Base-by-base conservation (phyloP, 2,888 invertebrate species). In the Cheilosia grossa region DNA sequence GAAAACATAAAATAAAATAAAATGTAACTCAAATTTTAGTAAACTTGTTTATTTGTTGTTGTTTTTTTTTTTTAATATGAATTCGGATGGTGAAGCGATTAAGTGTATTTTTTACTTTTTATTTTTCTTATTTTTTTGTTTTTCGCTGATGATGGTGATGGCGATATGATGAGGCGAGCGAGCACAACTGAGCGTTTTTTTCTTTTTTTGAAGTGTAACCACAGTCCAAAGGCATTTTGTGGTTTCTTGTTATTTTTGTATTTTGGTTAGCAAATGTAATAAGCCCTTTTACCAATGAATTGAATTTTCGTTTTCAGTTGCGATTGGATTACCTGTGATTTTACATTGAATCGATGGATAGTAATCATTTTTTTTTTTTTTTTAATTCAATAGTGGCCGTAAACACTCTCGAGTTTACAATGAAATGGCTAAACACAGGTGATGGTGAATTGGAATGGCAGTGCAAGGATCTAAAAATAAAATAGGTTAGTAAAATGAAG, bases 271-370 rank as follows among this genome's bases (percentile, higher is more conserved):
- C 72, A 64, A 73, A 77, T 86, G 77, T 86, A 63, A 74, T 44
- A 79, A 80, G 87, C 86, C 87, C 86, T 80, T 72, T 73, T 82
- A 87, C 86, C 87, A 82, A 82, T 80, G 82, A 73, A 74, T 81
- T 75, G 72, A 30, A 42, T 64, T 56, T 61, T 59, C 47, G 15
- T 67, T 58, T 58, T 47, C 64, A 27, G 53, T 17, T 64, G 72
- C 54, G 54, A 30, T 42, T 66, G 7, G 54, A 72, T 79, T 79
- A 78, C 73, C 78, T 82, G 78, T 72, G 21, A 51, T 40, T 56
- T 54, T 2, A 63, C n/a, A 10, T 37, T 37, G 37, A 44, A 7
- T 44, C 17, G 17, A 7, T 33, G 5, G 33, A 17, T 13, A 1
- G 19, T 47, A 19, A 5, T 27, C 6, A 5, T 47, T 7, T 21